Base-by-base conservation (phyloP, 2,888 invertebrate species). In the Epinotia nisella region DNA sequence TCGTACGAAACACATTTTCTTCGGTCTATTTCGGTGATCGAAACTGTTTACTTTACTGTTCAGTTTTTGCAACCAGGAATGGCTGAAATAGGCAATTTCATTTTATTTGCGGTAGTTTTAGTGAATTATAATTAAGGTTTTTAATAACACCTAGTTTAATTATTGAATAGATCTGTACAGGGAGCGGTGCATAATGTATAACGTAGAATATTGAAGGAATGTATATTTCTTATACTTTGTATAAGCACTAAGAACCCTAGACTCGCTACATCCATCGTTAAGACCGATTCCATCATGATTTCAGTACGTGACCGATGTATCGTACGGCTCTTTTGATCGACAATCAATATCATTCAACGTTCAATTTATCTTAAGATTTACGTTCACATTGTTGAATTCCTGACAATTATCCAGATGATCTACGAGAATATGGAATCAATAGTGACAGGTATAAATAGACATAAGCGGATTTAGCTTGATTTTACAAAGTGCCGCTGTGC, bases 311-410 rank as follows among this genome's bases (percentile, higher is more conserved):
- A 85, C 83, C 81, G 80, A 86, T 83, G 84, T 83, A 78, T 84
- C 75, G 78, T 78, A 82, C 87, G 87, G 87, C 82, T 78, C 86
- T 84, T 90, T 90, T 90, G 90, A 90, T 90, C 85, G 79, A 79
- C 85, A 83, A 88, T 90, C 88, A 89, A 89, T 90, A 87, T 85
- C 79, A 84, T 86, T 83, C 81, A 85, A 78, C 81, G 80, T 83
- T 86, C 84, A 85, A 90, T 90, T 87, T 84, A 90, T 87, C 87
- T 83, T 79, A 80, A 85, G 88, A 91, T 90, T 90, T 89, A 91
- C 85, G 85, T 82, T 81, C 82, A 78, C 83, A 89, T 89, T 90
- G 89, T 89, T 87, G 78, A 78, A 87, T 88, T 86, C 86, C 80
- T 79, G 75, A 81, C 85, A 88, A 89, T 88, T 85, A 89, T 82